Evolutionary conservation across 2,888 invertebrate genomes (phyloP), one percentile per base, ranked within the genome.

Genomic region (Drosophila pseudotakahashii): DNA sequence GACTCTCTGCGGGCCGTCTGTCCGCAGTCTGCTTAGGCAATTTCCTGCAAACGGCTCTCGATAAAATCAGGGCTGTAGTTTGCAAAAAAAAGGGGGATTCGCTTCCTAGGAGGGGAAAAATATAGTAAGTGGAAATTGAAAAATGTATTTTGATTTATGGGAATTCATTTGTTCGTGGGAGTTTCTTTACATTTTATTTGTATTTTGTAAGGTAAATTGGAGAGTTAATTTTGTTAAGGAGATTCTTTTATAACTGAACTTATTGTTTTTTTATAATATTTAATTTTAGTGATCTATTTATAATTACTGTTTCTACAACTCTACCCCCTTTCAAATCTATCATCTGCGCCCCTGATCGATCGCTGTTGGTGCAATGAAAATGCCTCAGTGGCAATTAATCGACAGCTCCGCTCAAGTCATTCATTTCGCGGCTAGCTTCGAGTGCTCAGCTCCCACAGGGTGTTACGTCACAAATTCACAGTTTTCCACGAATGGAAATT

Each of bases 341-440:
- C 3, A 4, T 1, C 6, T 2, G 39, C 41, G 10, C 53, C 37
- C 13, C 50, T 78, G 52, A 7, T 9, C 26, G n/a, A 41, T 14
- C 32, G 16, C 39, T 45, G 30, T 45, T 83, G 81, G 77, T 76
- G 79, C 76, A 88, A 88, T 85, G 87, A 89, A 89, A 85, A 79
- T 81, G 72, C 83, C 73, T 73, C 16, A 42, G 73, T 62, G 68
- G 82, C 89, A 88, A 89, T 89, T 89, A 89, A 89, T 89, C 89
- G 88, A 72, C 83, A 81, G 76, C 87, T 81, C 44, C 16, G 54
- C 61, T 50, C 16, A 26, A 53, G 34, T 39, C 61, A 71, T 71
- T 70, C 51, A 58, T 70, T 69, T 71, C 47, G 55, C 52, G 44
- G 55, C 47, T 61, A 57, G 52, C 42, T 48, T 47, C 45, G 44